Conservation (phyloP, 30 jellyfish, hydroid and myxozoan genomes). For the Aurelia coerulea region DNA sequence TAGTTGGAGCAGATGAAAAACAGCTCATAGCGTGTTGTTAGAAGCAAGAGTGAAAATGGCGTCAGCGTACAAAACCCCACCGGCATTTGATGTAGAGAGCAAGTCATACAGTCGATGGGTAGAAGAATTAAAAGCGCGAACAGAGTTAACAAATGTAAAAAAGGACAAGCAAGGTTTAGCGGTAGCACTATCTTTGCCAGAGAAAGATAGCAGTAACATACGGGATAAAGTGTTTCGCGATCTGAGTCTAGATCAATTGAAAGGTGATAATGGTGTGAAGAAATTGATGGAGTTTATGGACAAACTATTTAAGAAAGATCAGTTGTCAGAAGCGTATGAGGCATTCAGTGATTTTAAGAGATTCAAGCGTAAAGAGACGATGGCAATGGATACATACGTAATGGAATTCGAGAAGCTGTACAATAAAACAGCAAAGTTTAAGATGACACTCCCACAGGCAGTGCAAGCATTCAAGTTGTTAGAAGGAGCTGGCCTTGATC, state of each 20-base stretch:
- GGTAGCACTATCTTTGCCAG: slow-evolving; percentile 9
- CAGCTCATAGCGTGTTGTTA: slow-evolving; percentile 5
- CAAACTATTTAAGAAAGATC: no score
- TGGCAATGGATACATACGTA: background rate
- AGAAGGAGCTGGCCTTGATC: slow-evolving; percentile 20
- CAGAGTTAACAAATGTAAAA: slow-evolving; percentile 26
- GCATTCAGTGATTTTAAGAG: no score
- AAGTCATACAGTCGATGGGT: slow-evolving; percentile 11
- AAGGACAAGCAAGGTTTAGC: slow-evolving; percentile 26
- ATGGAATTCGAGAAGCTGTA: slow-evolving; percentile 40
- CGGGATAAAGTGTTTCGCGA: no score
- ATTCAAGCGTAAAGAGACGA: no score
- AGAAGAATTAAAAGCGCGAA: slow-evolving; percentile 27
- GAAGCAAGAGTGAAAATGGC: no score
- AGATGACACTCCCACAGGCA: slow-evolving; percentile 29
- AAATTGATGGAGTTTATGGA: no score
- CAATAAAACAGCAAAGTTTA: slow-evolving; percentile 25
- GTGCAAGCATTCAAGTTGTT: slow-evolving; percentile 31
- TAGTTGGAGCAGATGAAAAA: background rate
- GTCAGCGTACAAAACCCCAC: no score
- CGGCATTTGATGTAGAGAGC: no score
- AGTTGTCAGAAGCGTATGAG: no score
- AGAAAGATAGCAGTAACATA: no score
- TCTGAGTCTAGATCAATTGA: no score
- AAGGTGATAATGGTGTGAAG: no score